A percentile compares a stretch with the other conserved stretches of the same genome.
Evolutionary conservation across 2,113 vertebrate genomes (phyloP).

Genomic region (Heloderma charlesbogerti): DNA sequence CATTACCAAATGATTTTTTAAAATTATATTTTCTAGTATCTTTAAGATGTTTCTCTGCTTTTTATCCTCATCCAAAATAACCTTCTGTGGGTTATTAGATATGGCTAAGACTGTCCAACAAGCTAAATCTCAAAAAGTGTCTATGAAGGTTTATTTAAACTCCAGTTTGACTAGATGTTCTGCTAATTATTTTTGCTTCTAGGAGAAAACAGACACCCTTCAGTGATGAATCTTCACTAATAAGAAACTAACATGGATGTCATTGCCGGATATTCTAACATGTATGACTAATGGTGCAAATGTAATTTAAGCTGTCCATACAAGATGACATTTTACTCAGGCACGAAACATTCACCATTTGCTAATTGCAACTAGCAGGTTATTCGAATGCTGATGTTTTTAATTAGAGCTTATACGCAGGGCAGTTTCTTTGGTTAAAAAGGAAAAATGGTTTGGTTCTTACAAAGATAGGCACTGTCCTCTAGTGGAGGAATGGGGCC

Average conservation of each 20-base stretch:
- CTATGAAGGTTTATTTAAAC: slow-evolving; percentile 3
- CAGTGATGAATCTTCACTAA: slow-evolving; percentile 6
- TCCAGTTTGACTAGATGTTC: neutral
- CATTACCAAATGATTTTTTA: neutral
- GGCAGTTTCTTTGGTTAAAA: slow-evolving; percentile 20
- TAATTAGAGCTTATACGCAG: slow-evolving; percentile 37
- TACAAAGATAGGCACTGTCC: slow-evolving; percentile 64
- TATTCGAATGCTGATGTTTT: slow-evolving; percentile 53
- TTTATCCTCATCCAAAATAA: neutral
- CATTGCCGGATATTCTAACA: neutral
- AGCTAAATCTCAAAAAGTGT: rapidly evolving
- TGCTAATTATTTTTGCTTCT: neutral
- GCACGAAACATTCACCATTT: slow-evolving; percentile 44
- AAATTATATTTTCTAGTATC: neutral
- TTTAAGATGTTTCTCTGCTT: neutral
- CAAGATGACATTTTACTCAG: slow-evolving; percentile 52
- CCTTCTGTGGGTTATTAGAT: neutral
- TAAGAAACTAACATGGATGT: neutral
- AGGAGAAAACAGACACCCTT: neutral
- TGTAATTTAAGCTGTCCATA: slow-evolving; percentile 47
- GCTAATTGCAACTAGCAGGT: slow-evolving; percentile 52
- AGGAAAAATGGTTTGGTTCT: neutral
- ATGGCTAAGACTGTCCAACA: neutral
- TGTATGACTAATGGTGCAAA: slow-evolving; percentile 13
- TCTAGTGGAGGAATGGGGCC: slow-evolving; percentile 52